These are phyloP conservation scores for Batillaria attramentaria DNA, from an alignment of 1,140 invertebrate genomes.

Conservation along the genomic window DNA sequence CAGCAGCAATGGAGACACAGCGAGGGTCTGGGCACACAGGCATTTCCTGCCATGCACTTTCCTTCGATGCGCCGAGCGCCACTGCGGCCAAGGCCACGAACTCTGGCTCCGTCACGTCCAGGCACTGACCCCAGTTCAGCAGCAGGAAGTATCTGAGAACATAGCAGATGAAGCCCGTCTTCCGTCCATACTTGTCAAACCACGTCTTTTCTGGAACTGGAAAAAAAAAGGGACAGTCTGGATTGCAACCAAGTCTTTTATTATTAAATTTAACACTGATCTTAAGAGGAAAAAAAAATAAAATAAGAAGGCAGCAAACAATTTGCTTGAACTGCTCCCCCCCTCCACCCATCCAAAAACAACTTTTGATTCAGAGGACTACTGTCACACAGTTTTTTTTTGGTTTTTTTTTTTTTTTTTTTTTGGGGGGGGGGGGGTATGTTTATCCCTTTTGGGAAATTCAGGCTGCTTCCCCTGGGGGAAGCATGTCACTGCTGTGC, in stretches of 20 bases:
- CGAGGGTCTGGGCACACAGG: slow-evolving; percentile 5
- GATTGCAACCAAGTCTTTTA: too few relatives aligned
- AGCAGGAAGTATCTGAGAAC: slow-evolving; percentile 66
- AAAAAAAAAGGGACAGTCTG: too few relatives aligned
- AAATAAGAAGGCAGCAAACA: background rate
- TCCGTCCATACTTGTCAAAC: slow-evolving; percentile 63
- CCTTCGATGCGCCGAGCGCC: slow-evolving; percentile 1
- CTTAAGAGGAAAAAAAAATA: background rate
- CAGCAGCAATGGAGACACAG: background rate
- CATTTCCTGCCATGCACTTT: slow-evolving; percentile 4
- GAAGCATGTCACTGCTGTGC: too few relatives aligned
- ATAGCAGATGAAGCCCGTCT: slow-evolving; percentile 63
- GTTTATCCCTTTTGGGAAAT: too few relatives aligned
- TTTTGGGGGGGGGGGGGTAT: too few relatives aligned
- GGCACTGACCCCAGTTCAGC: slow-evolving; percentile 62
- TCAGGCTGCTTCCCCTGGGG: too few relatives aligned
- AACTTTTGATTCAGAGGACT: too few relatives aligned
- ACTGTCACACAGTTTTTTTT: too few relatives aligned
- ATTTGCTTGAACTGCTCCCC: background rate
- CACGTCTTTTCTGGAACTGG: slow-evolving; percentile 49
- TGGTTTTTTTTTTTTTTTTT: too few relatives aligned
- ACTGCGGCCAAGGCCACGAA: slow-evolving; percentile 59
- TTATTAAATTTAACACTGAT: background rate
- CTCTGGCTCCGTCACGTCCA: slow-evolving; percentile 60
- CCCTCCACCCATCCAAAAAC: too few relatives aligned